Evolutionary conservation across 2,113 vertebrate genomes (phyloP).

Genomic region (Ciconia stormi): DNA sequence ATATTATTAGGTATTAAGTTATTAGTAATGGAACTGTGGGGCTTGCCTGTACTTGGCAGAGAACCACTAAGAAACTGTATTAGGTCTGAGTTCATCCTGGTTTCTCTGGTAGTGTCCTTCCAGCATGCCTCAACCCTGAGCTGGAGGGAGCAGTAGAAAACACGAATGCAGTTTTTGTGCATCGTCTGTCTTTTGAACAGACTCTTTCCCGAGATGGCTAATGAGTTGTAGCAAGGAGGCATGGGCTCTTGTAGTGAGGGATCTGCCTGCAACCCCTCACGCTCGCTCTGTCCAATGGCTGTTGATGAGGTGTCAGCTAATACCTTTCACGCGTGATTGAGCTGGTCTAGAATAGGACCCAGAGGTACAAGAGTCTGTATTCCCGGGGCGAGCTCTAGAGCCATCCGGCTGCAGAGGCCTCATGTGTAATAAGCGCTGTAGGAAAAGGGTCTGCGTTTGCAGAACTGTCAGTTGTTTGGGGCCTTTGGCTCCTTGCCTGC

Average conservation of each 20-base stretch:
- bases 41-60: slow-evolving; percentile 40
- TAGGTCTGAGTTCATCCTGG: slow-evolving; percentile 40
- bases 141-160: slow-evolving; percentile 32
- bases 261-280: not conserved
- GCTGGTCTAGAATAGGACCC: not conserved
- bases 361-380: not conserved
- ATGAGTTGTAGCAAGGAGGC: not conserved
- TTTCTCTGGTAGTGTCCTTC: slow-evolving; percentile 34
- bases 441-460: not conserved
- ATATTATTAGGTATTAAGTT: slow-evolving; percentile 50
- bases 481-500: not conserved
- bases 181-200: not conserved
- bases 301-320: not conserved
- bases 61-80: not conserved
- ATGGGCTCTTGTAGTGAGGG: not conserved
- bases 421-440: not conserved
- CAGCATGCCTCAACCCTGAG: slow-evolving; percentile 8
- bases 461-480: not conserved
- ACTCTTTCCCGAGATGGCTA: not conserved
- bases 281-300: not conserved
- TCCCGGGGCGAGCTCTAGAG: not conserved
- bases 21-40: slow-evolving; percentile 11
- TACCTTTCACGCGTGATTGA: not conserved
- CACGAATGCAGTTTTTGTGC: not conserved
- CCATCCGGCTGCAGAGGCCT: not conserved